Evolutionary conservation across 2,888 invertebrate species (phyloP).

Genomic region (Dorcus parallelipipedus): DNA sequence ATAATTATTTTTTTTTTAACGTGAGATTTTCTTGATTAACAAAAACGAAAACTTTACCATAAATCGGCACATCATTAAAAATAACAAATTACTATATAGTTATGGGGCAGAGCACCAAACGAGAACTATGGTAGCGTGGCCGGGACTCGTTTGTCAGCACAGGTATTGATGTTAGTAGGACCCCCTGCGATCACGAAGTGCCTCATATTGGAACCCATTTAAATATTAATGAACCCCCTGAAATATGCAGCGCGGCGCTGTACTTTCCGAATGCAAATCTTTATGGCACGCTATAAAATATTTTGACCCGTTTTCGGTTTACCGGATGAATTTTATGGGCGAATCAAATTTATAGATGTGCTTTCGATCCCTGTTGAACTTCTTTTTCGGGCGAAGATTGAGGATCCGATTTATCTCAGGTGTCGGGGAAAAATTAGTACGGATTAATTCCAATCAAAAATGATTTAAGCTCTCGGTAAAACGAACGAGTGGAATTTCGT

Average conservation of each 20-base stretch:
- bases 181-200: slow-evolving; percentile 34
- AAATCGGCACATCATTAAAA: slow-evolving; percentile 39
- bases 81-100: slow-evolving; percentile 34
- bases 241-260: slow-evolving; percentile 27
- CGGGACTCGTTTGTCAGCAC: slow-evolving; percentile 31
- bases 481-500: too few relatives aligned
- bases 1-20: too few relatives aligned
- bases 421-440: too few relatives aligned
- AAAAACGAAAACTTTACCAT: slow-evolving; percentile 23
- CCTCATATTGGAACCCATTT: slow-evolving; percentile 36
- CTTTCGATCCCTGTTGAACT: too few relatives aligned
- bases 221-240: slow-evolving; percentile 38
- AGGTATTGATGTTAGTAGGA: slow-evolving; percentile 29
- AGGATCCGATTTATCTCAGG: too few relatives aligned
- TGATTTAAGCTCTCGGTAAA: too few relatives aligned
- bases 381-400: too few relatives aligned
- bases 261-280: slow-evolving; percentile 16
- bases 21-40: background rate
- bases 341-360: too few relatives aligned
- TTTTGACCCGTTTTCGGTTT: slow-evolving; percentile 5
- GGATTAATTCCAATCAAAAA: too few relatives aligned
- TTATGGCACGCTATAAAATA: slow-evolving; percentile 8
- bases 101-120: slow-evolving; percentile 22
- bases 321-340: background rate
- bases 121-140: slow-evolving; percentile 29